A percentile compares a stretch with the other conserved stretches of the same genome.
Conservation (phyloP, 2,797 vertebrate genomes). For the Chrosomus eos region DNA sequence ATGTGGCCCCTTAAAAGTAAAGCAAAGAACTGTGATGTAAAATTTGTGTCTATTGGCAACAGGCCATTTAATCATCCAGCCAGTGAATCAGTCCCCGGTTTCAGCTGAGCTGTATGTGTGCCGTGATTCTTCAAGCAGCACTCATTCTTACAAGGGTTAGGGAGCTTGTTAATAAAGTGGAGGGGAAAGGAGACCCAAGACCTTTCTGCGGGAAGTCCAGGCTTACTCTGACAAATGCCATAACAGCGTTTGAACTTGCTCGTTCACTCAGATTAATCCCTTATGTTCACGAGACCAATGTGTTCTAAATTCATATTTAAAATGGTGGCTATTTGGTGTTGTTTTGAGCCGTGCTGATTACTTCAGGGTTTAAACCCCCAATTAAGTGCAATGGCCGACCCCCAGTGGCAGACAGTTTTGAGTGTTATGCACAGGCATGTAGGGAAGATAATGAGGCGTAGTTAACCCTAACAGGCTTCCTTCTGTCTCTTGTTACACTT, state of each 20-base stretch:
- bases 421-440: slow-evolving; percentile 50
- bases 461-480: slow-evolving; percentile 49
- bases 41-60: slow-evolving; percentile 50
- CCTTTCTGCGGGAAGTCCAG: slow-evolving; percentile 54
- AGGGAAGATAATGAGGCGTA: slow-evolving; percentile 50
- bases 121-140: slow-evolving; percentile 49
- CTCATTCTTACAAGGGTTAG: slow-evolving; percentile 48
- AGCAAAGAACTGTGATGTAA: slow-evolving; percentile 32
- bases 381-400: slow-evolving; percentile 50
- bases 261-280: slow-evolving; percentile 64
- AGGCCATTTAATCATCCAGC: slow-evolving; percentile 56
- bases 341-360: slow-evolving; percentile 54
- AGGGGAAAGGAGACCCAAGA: slow-evolving; percentile 51
- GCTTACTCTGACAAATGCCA: slow-evolving; percentile 64
- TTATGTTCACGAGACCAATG: slow-evolving; percentile 58
- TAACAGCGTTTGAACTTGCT: slow-evolving; percentile 66
- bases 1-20: slow-evolving; percentile 40
- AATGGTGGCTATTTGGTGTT: slow-evolving; percentile 56
- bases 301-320: slow-evolving; percentile 64
- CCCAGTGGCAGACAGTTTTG: slow-evolving; percentile 40
- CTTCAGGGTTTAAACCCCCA: slow-evolving; percentile 46
- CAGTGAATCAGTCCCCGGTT: slow-evolving; percentile 42
- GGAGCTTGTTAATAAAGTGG: slow-evolving; percentile 59
- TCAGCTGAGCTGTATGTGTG: slow-evolving; percentile 45
- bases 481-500: slow-evolving; percentile 42